Evolutionary conservation across 2,113 vertebrate species (phyloP), one percentile per base, ranked within the genome.

Genomic region (Tragelaphus scriptus): DNA sequence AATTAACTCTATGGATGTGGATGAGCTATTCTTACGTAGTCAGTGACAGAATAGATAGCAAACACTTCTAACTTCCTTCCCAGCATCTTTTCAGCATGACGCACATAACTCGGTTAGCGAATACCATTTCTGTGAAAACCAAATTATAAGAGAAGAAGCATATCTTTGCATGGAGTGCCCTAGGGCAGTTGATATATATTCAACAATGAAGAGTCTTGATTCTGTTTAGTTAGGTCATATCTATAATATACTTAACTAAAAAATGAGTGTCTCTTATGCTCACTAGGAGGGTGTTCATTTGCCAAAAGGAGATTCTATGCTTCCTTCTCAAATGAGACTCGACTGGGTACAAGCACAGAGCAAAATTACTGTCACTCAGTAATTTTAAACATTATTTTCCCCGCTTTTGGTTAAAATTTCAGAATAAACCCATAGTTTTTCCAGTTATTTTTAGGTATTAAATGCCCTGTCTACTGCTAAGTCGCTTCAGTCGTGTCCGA

Each of bases 221-320:
- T 95, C 68, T 85, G 40, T 59, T 81, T n/a, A 63, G 92, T 51
- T 96, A 14, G 55, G 84, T 94, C 92, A 32, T 90, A 36, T 85
- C 85, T 95, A 53, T 75, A 80, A 94, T 96, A 95, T 86, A 86
- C 61, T 80, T 94, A 84, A 85, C 85, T 92, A 49, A 90, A 95
- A 97, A 65, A 61, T 85, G 51, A 92, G 3, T 86, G 58, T 47
- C 23, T 87, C 47, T 81, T 55, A 61, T 19, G 19, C 53, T 49
- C 56, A 80, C 26, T 59, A 87, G 51, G 44, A 95, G 8, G 13
- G 71, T 86, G 28, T 75, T 96, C 56, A 23, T 51, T 61, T n/a
- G 68, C 19, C 19, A 44, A 40, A 25, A 92, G 51, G 32, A 85
- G 61, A 65, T 49, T 75, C 88, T 97, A 17, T 81, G 58, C 53